Evolutionary conservation across 2,113 vertebrate genomes (phyloP).

Genomic region (Lampris incognitus): DNA sequence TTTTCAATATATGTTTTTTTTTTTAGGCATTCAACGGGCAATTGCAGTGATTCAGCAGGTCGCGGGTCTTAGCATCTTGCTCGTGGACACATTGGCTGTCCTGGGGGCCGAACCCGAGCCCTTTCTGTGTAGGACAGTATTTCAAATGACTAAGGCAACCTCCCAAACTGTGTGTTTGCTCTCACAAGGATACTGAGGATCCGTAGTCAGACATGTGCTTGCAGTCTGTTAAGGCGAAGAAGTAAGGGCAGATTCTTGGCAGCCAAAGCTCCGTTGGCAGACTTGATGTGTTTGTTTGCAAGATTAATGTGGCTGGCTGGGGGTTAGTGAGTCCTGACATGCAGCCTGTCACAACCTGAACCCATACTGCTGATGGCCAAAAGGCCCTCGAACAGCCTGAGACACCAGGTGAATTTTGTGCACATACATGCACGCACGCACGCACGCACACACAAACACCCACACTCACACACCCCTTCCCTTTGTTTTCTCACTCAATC

Average conservation of each 20-base stretch:
- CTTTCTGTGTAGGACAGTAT: background rate
- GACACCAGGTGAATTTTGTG: conserved; percentile 49
- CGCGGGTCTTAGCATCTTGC: background rate
- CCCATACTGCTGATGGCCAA: conserved; percentile 36
- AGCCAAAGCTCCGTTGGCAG: conserved; percentile 13
- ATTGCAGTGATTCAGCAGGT: no score
- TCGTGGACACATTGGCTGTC: background rate
- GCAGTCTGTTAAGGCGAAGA: conserved; percentile 23
- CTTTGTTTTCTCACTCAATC: no score
- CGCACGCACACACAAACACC: background rate
- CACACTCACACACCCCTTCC: background rate
- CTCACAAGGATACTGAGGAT: background rate
- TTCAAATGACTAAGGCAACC: background rate
- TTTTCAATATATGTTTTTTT: no score
- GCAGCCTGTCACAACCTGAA: conserved; percentile 59
- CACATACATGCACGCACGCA: conserved; percentile 22
- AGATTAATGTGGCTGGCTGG: conserved; percentile 46
- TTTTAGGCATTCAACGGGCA: no score
- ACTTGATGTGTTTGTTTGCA: conserved; percentile 14
- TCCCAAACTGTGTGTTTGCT: no score
- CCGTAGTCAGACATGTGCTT: background rate
- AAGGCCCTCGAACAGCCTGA: conserved; percentile 42
- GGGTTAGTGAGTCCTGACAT: conserved; percentile 45
- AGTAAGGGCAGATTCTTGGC: conserved; percentile 10
- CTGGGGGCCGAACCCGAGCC: background rate